Percentiles rank a stretch among this genome's conserved stretches.
These are phyloP conservation scores for Drepana arcuata DNA, from an alignment of 1,140 invertebrate genomes.

Conservation along the genomic window DNA sequence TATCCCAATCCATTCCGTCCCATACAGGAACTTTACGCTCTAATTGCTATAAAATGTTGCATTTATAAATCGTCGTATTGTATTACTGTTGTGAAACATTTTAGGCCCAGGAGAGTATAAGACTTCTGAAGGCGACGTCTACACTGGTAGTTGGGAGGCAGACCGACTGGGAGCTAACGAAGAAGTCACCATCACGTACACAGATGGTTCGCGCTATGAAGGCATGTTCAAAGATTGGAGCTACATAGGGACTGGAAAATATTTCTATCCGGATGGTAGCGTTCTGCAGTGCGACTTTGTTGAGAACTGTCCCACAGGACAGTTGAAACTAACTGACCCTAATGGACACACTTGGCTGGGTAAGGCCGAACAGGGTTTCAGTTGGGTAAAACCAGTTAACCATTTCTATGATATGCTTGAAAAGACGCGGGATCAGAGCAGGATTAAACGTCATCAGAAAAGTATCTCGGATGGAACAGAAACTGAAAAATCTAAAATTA, in stretches of 20 bases:
- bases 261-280: slow-evolving; percentile 42
- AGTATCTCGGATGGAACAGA: no score
- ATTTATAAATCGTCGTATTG: no score
- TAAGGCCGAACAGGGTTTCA: slow-evolving; percentile 37
- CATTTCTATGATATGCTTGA: slow-evolving; percentile 29
- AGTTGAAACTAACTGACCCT: slow-evolving; percentile 33
- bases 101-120: slow-evolving; percentile 49
- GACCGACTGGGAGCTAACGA: slow-evolving; percentile 36
- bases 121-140: slow-evolving; percentile 55
- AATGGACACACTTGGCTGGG: slow-evolving; percentile 51
- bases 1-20: slow-evolving; percentile 30
- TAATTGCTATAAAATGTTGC: slow-evolving; percentile 27
- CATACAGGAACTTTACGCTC: slow-evolving; percentile 31
- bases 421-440: slow-evolving; percentile 6
- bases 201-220: slow-evolving; percentile 39
- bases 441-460: slow-evolving; percentile 7
- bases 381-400: slow-evolving; percentile 33
- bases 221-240: slow-evolving; percentile 45
- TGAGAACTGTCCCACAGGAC: slow-evolving; percentile 35
- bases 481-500: no score
- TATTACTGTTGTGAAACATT: no score
- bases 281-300: slow-evolving; percentile 30
- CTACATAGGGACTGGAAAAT: slow-evolving; percentile 35
- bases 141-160: slow-evolving; percentile 41
- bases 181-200: slow-evolving; percentile 30